Evolutionary conservation across 2,888 invertebrate genomes (phyloP).

Genomic region (Xestobium rufovillosum): DNA sequence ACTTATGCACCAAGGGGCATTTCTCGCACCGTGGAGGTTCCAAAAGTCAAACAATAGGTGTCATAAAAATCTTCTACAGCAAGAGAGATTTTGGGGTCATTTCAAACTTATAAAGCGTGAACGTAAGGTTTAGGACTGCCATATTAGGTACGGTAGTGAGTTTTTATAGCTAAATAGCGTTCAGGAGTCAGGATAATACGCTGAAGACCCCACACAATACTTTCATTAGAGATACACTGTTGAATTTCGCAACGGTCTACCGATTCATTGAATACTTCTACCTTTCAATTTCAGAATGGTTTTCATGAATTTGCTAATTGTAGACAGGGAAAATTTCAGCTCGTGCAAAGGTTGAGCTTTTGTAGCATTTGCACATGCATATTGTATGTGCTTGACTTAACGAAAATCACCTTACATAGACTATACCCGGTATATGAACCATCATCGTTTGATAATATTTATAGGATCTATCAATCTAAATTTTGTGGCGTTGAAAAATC

Average conservation of each 20-base stretch:
- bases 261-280: conserved; percentile 19
- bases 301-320: conserved; percentile 2
- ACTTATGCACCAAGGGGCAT: too few species aligned
- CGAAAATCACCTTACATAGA: too few species aligned
- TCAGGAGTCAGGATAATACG: conserved; percentile 19
- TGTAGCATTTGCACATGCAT: too few species aligned
- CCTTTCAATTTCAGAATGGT: too few species aligned
- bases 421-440: too few species aligned
- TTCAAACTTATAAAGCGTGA: conserved; percentile 29
- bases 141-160: conserved; percentile 28
- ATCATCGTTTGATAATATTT: too few species aligned
- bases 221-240: conserved; percentile 38
- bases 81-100: conserved; percentile 22
- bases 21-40: neutral
- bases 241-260: conserved; percentile 39
- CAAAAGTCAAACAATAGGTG: conserved; percentile 19
- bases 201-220: conserved; percentile 36
- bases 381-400: too few species aligned
- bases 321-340: too few species aligned
- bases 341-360: too few species aligned
- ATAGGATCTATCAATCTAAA: too few species aligned
- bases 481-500: too few species aligned
- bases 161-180: conserved; percentile 22
- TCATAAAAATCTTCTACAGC: conserved; percentile 22
- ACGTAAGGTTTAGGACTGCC: conserved; percentile 29